Percentiles rank a stretch among this genome's conserved stretches.
Evolutionary conservation across 2,888 invertebrate species (phyloP).

Genomic region (Antitype chi): DNA sequence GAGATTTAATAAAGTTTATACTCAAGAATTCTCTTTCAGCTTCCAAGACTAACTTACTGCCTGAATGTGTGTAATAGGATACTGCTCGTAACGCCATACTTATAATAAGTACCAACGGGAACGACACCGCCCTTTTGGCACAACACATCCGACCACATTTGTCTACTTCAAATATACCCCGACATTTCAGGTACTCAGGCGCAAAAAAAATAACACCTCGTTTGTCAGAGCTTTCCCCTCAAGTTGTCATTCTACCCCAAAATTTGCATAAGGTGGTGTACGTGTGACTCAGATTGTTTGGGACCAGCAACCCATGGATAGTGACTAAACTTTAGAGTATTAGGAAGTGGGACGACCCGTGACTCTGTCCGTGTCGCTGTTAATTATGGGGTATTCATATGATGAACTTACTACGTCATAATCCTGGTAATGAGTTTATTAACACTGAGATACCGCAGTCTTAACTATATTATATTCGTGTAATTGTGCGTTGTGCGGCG

Average conservation of each 20-base stretch:
- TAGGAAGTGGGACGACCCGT: conserved; percentile 6
- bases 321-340: conserved; percentile 31
- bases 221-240: conserved; percentile 44
- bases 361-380: conserved; percentile 16
- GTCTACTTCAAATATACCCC: conserved; percentile 31
- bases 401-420: conserved; percentile 22
- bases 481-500: background rate
- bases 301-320: conserved; percentile 15
- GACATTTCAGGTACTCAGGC: conserved; percentile 20
- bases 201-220: conserved; percentile 48
- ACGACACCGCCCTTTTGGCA: background rate
- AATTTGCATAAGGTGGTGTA: conserved; percentile 59
- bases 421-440: conserved; percentile 11
- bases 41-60: background rate
- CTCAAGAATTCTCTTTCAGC: background rate
- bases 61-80: background rate
- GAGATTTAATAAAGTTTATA: background rate
- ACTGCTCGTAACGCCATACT: background rate
- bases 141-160: conserved; percentile 15
- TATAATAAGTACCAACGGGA: background rate
- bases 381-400: conserved; percentile 40
- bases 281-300: conserved; percentile 54
- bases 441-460: background rate
- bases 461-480: background rate
- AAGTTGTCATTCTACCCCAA: conserved; percentile 48